Percentiles rank a stretch among this genome's conserved stretches.
phyloP scores from a whole-genome alignment of 2,888 invertebrate genomes.

The Rhaphigaster nebulosa region DNA sequence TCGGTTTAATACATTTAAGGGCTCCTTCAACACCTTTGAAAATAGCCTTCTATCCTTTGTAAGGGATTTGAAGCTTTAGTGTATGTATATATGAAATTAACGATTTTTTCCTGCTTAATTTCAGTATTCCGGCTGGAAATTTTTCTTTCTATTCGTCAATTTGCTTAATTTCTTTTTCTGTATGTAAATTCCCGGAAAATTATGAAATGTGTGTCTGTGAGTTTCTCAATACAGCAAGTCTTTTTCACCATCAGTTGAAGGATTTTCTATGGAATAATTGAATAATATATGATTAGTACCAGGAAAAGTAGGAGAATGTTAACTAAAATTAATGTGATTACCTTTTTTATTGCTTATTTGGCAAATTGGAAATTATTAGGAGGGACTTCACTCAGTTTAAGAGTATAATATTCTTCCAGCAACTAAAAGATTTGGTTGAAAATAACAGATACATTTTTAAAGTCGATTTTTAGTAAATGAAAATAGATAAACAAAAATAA shows the following conservation, averaged over 20 bases:
- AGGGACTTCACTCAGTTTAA: background rate
- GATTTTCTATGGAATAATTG: background rate
- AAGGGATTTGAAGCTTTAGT: no score
- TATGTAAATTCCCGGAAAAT: background rate
- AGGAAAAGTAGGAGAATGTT: background rate
- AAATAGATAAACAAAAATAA: no score
- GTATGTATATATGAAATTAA: background rate
- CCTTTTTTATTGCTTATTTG: background rate
- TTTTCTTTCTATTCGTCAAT: background rate
- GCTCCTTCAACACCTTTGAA: background rate
- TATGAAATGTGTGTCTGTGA: background rate
- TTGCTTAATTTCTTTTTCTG: no score
- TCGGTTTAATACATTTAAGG: background rate
- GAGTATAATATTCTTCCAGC: no score
- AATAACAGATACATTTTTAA: no score
- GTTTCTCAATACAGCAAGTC: background rate
- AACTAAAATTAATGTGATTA: background rate
- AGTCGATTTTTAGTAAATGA: no score
- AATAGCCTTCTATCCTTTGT: background rate
- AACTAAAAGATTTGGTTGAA: no score
- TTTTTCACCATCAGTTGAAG: background rate
- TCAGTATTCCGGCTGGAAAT: background rate
- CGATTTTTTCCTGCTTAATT: background rate
- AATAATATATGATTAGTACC: background rate
- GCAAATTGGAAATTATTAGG: background rate